Base-by-base conservation (phyloP, 30 jellyfish, hydroid and myxozoan species). In the Sanderia malayensis region DNA sequence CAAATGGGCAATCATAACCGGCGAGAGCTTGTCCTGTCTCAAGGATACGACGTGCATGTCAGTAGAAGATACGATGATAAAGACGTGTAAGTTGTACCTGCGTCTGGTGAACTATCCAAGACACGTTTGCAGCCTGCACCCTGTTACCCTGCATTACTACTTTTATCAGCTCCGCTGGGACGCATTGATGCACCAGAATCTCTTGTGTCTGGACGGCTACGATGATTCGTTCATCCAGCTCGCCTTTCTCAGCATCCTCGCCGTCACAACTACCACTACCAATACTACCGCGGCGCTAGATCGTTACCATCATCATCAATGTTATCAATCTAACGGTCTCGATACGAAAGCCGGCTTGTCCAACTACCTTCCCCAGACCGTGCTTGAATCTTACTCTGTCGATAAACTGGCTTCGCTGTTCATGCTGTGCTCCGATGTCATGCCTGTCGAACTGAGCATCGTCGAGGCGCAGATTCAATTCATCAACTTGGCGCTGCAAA, bases 111-210 rank as follows among this genome's bases (percentile, higher is more conserved):
- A 59, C 62, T 46, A 59, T 21, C 80, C 60, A 4, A 28, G 76
- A 8, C 31, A 75, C 20, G 33, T 59, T 30, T 55, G 33, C 21
- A 28, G 29, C 0, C 23, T 76, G 47, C 61, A 53, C 52, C 52
- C 79, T 2, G 67, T 6, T 18, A 46, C 87, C 1, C 46, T 62
- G 11, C 46, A 75, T 21, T 53, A 47, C 27, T 46, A 59, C 1
- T 76, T 45, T 44, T 75, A 76, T 27, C 87, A 76, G 73, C 57
- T 76, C 31, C 61, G 87, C 41, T 76, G 87, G 87, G 87, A 76
- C 70, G 49, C 67, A 33, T 59, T 76, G 30, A 76, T 61, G 49
- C 45, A 44, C 73, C 87, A 76, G 46, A 76, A 76, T 46, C 79
- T 76, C n/a, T 37, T 76, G 32, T 44, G 70, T 2, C 53, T 76